Base-by-base conservation (phyloP, 2,113 vertebrate species). In the Aphyosemion australe region DNA sequence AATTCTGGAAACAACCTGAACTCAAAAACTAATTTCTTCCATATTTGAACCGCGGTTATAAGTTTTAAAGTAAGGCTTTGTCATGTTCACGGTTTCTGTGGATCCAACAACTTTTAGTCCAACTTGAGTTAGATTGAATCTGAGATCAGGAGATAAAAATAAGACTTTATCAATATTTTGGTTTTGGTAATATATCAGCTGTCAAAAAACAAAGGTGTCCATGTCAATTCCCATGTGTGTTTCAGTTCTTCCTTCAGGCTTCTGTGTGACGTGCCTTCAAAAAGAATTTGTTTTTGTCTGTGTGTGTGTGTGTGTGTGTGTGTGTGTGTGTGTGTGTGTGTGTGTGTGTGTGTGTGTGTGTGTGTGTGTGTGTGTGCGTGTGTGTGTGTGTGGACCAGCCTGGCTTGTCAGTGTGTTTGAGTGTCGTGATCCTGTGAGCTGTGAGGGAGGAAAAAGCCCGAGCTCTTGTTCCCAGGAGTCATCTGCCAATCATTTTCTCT, bases 401-500 rank as follows among this genome's bases (percentile, higher is more conserved):
- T 70, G 72, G 66, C 58, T 60, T 90, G 87, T 90, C 82, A 79
- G 80, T 82, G 79, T 71, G 73, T 81, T 58, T 80, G 77, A 79
- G 81, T 89, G 84, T 85, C 85, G 41, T 87, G 81, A 90, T 84
- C 80, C 77, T 76, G 74, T 46, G 77, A 82, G 73, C 79, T 74
- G 56, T 11, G 37, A 70, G 66, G 77, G 73, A 85, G 80, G 77
- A 88, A 77, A 84, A 86, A 69, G 82, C 82, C 82, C 64, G 20
- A 66, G 82, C 82, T 85, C 78, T 74, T 82, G 80, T 72, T 85
- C 90, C 87, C 90, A 67, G 71, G 89, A 91, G 89, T 89, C 85
- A 78, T 86, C 90, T 92, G 92, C 85, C 92, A 92, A 93, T 93
- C 92, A 92, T 86, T 80, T 80, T 84, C 86, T 89, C 78, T 72